Percentiles rank a stretch among this genome's conserved stretches.
These are phyloP conservation scores for Pammene fasciana DNA, from an alignment of 2,888 invertebrate genomes.

Conservation along the genomic window DNA sequence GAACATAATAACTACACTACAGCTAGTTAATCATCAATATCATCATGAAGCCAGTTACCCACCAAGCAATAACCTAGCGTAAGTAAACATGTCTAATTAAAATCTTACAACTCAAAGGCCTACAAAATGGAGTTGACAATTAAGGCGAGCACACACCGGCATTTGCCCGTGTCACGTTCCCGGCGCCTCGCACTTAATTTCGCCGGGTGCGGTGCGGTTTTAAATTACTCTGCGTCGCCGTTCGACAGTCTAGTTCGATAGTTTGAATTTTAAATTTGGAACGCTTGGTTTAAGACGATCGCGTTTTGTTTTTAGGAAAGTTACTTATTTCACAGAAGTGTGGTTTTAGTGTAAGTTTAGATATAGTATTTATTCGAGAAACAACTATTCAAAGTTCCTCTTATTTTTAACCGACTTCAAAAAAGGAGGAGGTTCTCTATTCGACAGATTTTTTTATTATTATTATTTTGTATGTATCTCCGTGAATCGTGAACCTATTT, in stretches of 20 bases:
- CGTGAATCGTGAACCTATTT: too few relatives aligned
- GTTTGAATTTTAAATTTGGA: conserved; percentile 41
- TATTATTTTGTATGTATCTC: too few relatives aligned
- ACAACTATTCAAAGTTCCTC: too few relatives aligned
- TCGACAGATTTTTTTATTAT: too few relatives aligned
- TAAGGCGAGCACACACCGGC: conserved; percentile 73
- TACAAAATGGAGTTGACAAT: conserved; percentile 72
- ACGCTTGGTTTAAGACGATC: conserved; percentile 6
- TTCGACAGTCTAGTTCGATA: conserved; percentile 42
- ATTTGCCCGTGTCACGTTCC: conserved; percentile 81
- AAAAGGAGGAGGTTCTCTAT: too few relatives aligned
- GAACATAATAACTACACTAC: too few relatives aligned
- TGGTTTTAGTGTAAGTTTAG: too few relatives aligned
- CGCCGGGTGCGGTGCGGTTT: conserved; percentile 72
- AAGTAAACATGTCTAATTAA: conserved; percentile 31
- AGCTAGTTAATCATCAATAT: too few relatives aligned
- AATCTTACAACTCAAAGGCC: conserved; percentile 36
- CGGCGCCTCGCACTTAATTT: conserved; percentile 79
- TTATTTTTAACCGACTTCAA: too few relatives aligned
- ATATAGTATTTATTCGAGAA: too few relatives aligned
- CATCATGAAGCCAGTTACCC: not conserved
- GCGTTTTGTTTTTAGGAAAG: not conserved
- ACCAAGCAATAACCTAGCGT: conserved; percentile 2
- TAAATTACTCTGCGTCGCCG: conserved; percentile 73
- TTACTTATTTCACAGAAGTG: not conserved